phyloP scores from a whole-genome alignment of 2,888 invertebrate genomes.

The Nomada fabriciana region DNA sequence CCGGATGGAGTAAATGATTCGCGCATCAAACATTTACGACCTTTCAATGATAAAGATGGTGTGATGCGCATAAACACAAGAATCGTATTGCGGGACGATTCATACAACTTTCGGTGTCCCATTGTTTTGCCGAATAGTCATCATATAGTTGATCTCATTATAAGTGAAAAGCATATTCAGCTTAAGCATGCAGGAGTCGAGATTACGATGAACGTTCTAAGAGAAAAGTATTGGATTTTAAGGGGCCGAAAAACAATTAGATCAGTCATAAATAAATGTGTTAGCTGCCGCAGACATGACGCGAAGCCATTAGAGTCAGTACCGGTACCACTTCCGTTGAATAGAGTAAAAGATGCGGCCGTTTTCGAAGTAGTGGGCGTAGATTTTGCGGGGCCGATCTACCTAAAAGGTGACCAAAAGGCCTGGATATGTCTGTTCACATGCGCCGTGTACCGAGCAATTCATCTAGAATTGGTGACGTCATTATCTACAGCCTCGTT shows the following conservation, averaged over 20 bases:
- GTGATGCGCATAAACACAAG: no score
- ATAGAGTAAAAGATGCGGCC: constrained; percentile 21
- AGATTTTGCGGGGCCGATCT: constrained; percentile 79
- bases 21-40: constrained; percentile 57
- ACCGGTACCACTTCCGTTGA: constrained; percentile 43
- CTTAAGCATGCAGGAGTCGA: constrained; percentile 56
- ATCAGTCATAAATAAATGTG: constrained; percentile 34
- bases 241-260: constrained; percentile 34
- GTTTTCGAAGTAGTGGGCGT: constrained; percentile 68
- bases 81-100: constrained; percentile 55
- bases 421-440: constrained; percentile 79
- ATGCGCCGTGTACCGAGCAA: constrained; percentile 78
- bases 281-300: constrained; percentile 37
- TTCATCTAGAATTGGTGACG: constrained; percentile 79
- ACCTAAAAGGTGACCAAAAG: constrained; percentile 66
- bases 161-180: constrained; percentile 42
- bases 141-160: constrained; percentile 56
- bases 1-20: constrained; percentile 52
- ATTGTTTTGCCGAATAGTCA: constrained; percentile 68
- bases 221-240: constrained; percentile 57
- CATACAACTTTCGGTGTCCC: constrained; percentile 61
- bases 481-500: constrained; percentile 74
- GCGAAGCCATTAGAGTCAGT: constrained; percentile 20
- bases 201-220: constrained; percentile 45
- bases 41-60: no score